Percentiles rank a stretch among this genome's conserved stretches.
Conservation (phyloP, 2,797 vertebrate genomes). For the Mionectes olivaceus region DNA sequence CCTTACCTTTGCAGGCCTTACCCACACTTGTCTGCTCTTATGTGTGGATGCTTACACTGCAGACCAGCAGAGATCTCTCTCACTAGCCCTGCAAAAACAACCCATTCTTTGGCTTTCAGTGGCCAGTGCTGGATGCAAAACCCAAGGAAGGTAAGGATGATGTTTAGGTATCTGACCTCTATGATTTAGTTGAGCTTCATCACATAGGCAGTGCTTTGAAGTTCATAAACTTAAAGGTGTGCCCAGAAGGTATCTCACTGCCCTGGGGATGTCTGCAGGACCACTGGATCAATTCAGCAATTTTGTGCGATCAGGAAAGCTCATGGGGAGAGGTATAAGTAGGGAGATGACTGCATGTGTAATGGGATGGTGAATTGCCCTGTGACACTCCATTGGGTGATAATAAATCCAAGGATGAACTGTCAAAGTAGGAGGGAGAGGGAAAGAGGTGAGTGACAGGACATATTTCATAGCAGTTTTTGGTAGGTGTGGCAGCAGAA, state of each 20-base stretch:
- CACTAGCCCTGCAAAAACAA: not conserved
- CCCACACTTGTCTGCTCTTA: not conserved
- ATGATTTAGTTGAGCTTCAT: not conserved
- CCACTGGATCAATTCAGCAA: not conserved
- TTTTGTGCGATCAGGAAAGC: not conserved
- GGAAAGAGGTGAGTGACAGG: not conserved
- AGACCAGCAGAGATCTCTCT: not conserved
- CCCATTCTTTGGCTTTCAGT: not conserved
- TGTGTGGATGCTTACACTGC: not conserved
- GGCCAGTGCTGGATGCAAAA: not conserved
- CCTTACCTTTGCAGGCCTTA: not conserved
- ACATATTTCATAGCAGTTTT: not conserved
- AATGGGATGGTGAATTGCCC: not conserved
- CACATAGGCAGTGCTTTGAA: not conserved
- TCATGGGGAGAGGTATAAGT: accelerated
- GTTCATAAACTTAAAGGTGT: not conserved
- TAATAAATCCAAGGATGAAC: not conserved
- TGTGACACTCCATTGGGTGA: not conserved
- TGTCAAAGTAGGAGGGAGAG: not conserved
- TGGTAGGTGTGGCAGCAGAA: not conserved
- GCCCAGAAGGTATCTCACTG: not conserved
- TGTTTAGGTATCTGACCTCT: not conserved
- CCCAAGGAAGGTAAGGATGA: not conserved
- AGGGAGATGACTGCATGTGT: not conserved
- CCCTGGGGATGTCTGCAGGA: not conserved